Evolutionary conservation across 2,113 vertebrate genomes (phyloP), one percentile per base, ranked within the genome.

Genomic region (Spheniscus mendiculus): DNA sequence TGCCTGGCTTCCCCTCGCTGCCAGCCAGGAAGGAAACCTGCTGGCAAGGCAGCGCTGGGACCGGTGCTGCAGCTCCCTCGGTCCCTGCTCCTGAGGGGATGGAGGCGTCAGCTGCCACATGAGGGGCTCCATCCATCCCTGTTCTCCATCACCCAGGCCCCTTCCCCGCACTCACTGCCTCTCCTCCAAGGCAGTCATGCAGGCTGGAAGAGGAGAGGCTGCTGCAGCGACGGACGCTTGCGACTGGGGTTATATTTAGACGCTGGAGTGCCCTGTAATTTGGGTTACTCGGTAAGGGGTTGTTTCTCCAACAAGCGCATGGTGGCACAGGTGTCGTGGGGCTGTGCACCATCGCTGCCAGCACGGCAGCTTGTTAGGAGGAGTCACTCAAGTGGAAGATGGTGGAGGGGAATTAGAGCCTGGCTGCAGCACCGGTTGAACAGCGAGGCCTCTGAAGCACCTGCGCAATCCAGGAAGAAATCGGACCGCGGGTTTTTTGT

Each of bases 11-110:
- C 52, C 55, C 32, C 40, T 61, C 4, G 1, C 67, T 86, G 45
- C 34, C 1, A 6, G 32, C 55, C 52, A 15, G 67, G 66, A 61
- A 34, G 85, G 53, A 89, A 71, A 49, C 26, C 55, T 34, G 53
- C 55, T 74, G 73, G 36, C 27, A 36, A 65, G 69, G 78, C 61
- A 66, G 78, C 8, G 2, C 45, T 34, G 73, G 65, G 45, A 29
- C 34, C 0, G 0, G 6, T 56, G 71, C 49, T 22, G 1, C 49
- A 29, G 61, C 17, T 45, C 70, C 69, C 45, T 67, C 3, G 0
- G 20, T 58, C 34, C 30, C 20, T 74, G 84, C 49, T 56, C 52
- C 1, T 0, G 50, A 38, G 34, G 52, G 44, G 59, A 47, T 12
- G 27, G 27, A 72, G 67, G 40, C 10, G 9, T 74, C 74, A 30